A percentile compares a stretch with the other conserved stretches of the same genome.
Evolutionary conservation across 2,797 vertebrate genomes (phyloP).

Genomic region (Premnoplex brunnescens): DNA sequence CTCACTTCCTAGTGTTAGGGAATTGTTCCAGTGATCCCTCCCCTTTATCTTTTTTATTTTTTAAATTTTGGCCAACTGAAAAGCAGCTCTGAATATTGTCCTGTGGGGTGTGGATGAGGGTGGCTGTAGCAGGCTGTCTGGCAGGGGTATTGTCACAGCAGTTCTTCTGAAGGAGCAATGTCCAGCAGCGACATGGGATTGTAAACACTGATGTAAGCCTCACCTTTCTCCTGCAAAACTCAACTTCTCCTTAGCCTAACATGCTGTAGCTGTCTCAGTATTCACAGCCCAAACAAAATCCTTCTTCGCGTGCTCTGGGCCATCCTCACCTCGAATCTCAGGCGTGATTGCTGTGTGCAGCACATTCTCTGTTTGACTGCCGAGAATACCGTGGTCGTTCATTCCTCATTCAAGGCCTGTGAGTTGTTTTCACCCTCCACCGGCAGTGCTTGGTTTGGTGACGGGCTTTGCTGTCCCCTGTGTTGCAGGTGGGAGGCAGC

Average conservation of each 20-base stretch:
- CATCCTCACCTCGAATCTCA: fast-evolving
- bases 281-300: not conserved
- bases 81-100: not conserved
- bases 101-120: not conserved
- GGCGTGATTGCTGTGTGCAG: too few relatives aligned
- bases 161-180: fast-evolving
- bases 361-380: not conserved
- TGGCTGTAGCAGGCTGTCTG: not conserved
- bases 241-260: not conserved
- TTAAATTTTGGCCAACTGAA: too few relatives aligned
- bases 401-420: fast-evolving
- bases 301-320: not conserved
- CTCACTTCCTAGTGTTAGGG: not conserved
- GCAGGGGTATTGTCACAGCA: not conserved
- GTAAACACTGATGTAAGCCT: not conserved
- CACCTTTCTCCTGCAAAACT: not conserved
- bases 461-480: not conserved
- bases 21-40: not conserved
- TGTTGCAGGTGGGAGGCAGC: constrained; percentile 63
- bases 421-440: not conserved
- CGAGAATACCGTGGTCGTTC: not conserved
- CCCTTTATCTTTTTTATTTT: too few relatives aligned
- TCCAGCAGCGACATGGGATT: not conserved
- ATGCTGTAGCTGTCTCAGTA: not conserved
- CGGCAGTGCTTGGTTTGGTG: not conserved